Evolutionary conservation across 2,797 vertebrate species (phyloP), one percentile per base, ranked within the genome.

Genomic region (Prunella strophiata): DNA sequence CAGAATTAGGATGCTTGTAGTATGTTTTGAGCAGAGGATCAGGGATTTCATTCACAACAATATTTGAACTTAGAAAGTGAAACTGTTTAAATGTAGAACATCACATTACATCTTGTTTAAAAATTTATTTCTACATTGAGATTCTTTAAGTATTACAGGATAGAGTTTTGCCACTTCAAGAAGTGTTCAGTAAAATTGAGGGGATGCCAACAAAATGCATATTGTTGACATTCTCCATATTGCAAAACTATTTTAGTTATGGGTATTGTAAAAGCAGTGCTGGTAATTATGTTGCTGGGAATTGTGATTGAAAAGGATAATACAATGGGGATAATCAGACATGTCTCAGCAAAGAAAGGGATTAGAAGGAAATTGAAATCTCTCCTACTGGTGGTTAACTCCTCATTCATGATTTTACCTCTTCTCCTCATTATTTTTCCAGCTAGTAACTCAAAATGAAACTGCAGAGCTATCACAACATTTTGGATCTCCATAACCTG

Each of bases 261-360:
- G 21, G 18, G 27, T 79, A 70, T 27, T 75, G 26, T 93, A 93
- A 91, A 59, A 93, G 27, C 40, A 79, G 32, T 94, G 89, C 88
- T 86, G 48, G 85, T 90, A 96, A 97, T 55, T 63, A 22, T 92
- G 48, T 86, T 91, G 19, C 79, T 88, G 83, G 83, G 73, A 95
- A 94, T 66, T 51, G 9, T 83, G 34, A 20, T 57, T 77, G 54
- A 78, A 88, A 88, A 92, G 54, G 32, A 32, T 79, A 84, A 84
- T 23, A 19, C 17, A 51, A 34, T 1, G 2, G 19, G 62, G 36
- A 62, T 72, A 75, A 80, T 47, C 14, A 63, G 57, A 57, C 58
- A 18, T 65, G 66, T 70, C 42, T 61, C n/a, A 51, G 63, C 51
- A 86, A 80, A 65, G 54, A 67, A 67, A 88, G 72, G 42, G 58